Evolutionary conservation across 1,140 invertebrate species (phyloP).

Genomic region (Bombus confusus): DNA sequence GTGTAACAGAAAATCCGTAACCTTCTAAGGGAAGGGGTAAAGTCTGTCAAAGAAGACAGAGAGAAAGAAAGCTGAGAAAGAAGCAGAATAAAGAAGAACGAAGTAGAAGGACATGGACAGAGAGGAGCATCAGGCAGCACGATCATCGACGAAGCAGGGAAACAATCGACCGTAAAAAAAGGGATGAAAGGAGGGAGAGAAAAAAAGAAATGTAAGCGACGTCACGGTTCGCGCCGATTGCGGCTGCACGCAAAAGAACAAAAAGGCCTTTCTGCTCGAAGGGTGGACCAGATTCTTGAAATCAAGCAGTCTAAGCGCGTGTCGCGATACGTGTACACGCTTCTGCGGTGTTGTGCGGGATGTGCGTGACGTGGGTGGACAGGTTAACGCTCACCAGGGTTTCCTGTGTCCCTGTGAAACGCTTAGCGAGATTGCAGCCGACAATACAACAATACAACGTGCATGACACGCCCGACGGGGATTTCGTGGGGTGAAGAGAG

Average conservation of each 20-base stretch:
- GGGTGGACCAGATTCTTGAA: slow-evolving; percentile 64
- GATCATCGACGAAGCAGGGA: background rate
- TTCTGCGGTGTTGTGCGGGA: slow-evolving; percentile 34
- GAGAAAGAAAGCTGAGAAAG: background rate
- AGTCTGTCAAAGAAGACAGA: background rate
- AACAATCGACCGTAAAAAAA: slow-evolving; percentile 16
- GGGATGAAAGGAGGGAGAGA: background rate
- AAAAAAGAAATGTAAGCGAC: slow-evolving; percentile 34
- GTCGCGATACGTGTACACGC: slow-evolving; percentile 44
- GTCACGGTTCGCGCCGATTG: slow-evolving; percentile 48
- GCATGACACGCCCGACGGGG: slow-evolving; percentile 81
- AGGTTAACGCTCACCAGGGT: slow-evolving; percentile 76
- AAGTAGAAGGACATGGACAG: background rate
- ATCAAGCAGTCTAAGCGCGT: slow-evolving; percentile 50
- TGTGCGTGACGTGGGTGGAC: slow-evolving; percentile 78
- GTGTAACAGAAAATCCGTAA: background rate
- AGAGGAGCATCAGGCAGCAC: background rate
- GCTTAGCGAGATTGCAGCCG: slow-evolving; percentile 82
- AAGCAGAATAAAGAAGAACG: background rate
- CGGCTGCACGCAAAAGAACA: slow-evolving; percentile 50
- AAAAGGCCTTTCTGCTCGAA: slow-evolving; percentile 51
- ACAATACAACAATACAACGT: slow-evolving; percentile 82
- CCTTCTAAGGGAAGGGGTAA: background rate
- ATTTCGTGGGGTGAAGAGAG: slow-evolving; percentile 61
- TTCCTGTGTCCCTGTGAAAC: slow-evolving; percentile 77